Evolutionary conservation across 2,797 vertebrate species (phyloP).

Genomic region (Balearica regulorum): DNA sequence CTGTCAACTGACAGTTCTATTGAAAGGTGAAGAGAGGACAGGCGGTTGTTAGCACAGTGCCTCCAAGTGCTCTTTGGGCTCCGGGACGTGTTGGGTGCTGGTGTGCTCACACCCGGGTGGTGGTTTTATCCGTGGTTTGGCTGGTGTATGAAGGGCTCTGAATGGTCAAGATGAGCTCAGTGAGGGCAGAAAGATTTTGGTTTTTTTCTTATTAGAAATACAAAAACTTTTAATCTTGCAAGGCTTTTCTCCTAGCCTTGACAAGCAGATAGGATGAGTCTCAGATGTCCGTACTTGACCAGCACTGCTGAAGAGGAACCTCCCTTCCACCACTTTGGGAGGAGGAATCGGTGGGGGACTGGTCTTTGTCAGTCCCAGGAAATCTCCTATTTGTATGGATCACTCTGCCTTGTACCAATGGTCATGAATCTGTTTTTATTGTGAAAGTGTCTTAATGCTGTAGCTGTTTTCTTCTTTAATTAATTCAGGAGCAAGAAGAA

Average conservation of each 20-base stretch:
- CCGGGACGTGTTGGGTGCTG: not conserved
- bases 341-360: not conserved
- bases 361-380: not conserved
- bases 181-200: rapidly evolving
- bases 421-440: not conserved
- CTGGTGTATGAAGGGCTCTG: not conserved
- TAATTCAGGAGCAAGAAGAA: not conserved
- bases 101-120: not conserved
- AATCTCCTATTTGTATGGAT: not conserved
- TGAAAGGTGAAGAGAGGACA: not conserved
- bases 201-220: not conserved
- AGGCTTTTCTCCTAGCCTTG: not conserved
- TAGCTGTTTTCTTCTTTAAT: not conserved
- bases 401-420: not conserved
- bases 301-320: not conserved
- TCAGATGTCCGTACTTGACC: rapidly evolving
- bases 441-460: not conserved
- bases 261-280: not conserved
- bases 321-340: rapidly evolving
- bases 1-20: not conserved
- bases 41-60: no score
- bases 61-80: no score
- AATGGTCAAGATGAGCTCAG: not conserved
- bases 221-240: not conserved
- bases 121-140: no score